Conservation (phyloP, 35 echinoderm and acorn worm species). For the Ophiothrix spiculata region DNA sequence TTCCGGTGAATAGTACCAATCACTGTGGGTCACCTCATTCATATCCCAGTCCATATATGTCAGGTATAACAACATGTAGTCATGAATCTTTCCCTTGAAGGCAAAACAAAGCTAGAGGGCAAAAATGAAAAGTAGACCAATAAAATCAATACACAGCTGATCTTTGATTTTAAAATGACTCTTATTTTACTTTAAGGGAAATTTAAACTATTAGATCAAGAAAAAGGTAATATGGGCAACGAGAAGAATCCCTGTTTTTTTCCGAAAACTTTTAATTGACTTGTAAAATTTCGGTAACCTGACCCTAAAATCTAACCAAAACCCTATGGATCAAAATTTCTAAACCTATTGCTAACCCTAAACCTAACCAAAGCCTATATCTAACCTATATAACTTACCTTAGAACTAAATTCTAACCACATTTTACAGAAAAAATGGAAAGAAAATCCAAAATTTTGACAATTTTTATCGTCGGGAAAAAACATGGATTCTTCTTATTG, state of each 20-base stretch:
- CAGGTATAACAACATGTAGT: background rate
- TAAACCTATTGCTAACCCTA: too few species aligned
- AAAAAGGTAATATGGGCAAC: background rate
- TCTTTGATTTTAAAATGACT: background rate
- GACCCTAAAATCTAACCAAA: too few species aligned
- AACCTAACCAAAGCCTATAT: too few species aligned
- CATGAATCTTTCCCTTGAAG: background rate
- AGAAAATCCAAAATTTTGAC: too few species aligned
- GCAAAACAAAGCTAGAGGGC: constrained; percentile 26
- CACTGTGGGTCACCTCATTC: background rate
- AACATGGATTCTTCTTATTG: too few species aligned
- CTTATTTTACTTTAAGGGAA: background rate
- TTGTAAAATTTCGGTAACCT: background rate
- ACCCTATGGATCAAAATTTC: too few species aligned
- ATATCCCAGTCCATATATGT: background rate
- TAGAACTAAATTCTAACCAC: too few species aligned
- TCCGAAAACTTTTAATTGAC: background rate
- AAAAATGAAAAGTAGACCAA: background rate
- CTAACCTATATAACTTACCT: too few species aligned
- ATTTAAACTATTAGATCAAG: background rate
- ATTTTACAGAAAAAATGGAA: too few species aligned
- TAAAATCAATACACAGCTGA: background rate
- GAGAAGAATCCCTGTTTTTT: background rate
- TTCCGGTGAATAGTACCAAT: background rate
- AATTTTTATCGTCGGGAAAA: too few species aligned